Conservation (phyloP, 2,797 vertebrate genomes). For the Phrynocephalus vlangalii region DNA sequence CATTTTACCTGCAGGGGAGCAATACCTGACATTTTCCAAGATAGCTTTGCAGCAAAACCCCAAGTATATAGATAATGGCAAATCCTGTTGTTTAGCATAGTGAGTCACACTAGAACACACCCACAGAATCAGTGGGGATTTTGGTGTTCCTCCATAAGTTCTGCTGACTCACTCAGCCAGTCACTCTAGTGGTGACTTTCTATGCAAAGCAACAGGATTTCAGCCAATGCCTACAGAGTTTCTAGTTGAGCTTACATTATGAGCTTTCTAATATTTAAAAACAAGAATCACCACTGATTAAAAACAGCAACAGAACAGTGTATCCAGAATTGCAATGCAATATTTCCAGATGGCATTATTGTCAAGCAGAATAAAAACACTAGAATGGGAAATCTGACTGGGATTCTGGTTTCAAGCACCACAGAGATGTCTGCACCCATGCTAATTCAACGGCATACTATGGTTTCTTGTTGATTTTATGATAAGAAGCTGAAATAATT, state of each 20-base stretch:
- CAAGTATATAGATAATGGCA: too few relatives aligned
- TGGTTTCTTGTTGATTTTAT: slow-evolving; percentile 10
- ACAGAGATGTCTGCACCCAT: background rate
- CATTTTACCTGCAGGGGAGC: background rate
- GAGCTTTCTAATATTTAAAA: background rate
- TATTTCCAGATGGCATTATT: background rate
- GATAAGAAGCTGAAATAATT: background rate
- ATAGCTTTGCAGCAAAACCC: background rate
- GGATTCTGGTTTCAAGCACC: background rate
- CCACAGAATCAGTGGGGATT: too few relatives aligned
- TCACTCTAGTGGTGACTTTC: too few relatives aligned
- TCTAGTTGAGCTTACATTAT: background rate
- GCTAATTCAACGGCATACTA: slow-evolving; percentile 14
- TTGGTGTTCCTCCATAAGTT: too few relatives aligned
- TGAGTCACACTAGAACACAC: too few relatives aligned
- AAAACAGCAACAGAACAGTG: background rate
- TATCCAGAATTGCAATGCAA: background rate
- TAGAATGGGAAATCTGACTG: background rate
- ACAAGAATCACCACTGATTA: background rate
- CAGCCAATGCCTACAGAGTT: too few relatives aligned
- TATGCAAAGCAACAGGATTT: too few relatives aligned
- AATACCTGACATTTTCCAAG: background rate
- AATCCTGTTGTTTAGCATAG: too few relatives aligned
- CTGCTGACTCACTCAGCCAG: too few relatives aligned
- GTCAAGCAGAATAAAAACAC: background rate